These are phyloP conservation scores for Larimichthys polyactis DNA, from an alignment of 2,113 vertebrate genomes.

Conservation along the genomic window DNA sequence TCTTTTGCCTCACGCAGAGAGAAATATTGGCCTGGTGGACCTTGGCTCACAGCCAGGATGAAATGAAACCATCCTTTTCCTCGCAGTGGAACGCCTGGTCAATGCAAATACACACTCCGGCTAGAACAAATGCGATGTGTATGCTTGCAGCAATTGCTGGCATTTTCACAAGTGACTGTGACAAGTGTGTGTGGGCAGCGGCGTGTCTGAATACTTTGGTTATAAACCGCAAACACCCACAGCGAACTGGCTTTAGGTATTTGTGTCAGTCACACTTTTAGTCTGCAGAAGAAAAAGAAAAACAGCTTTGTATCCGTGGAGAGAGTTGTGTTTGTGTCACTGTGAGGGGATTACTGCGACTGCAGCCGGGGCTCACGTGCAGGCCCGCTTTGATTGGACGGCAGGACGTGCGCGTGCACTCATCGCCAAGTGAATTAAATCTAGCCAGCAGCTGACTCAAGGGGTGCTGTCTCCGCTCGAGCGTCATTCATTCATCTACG, in stretches of 20 bases:
- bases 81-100: conserved; percentile 38
- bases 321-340: conserved; percentile 9
- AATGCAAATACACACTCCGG: conserved; percentile 54
- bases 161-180: conserved; percentile 61
- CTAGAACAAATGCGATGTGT: conserved; percentile 57
- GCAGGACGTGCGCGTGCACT: conserved; percentile 32
- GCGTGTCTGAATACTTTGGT: neutral
- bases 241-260: neutral
- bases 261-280: conserved; percentile 10
- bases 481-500: conserved; percentile 49
- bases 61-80: conserved; percentile 49
- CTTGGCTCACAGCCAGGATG: conserved; percentile 28
- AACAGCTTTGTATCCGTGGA: conserved; percentile 28
- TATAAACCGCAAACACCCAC: conserved; percentile 8
- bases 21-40: conserved; percentile 39
- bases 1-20: conserved; percentile 23
- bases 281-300: neutral
- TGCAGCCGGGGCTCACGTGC: conserved; percentile 66
- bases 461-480: conserved; percentile 26
- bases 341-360: conserved; percentile 66
- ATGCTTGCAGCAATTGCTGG: conserved; percentile 31
- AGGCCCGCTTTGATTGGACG: conserved; percentile 69
- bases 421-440: conserved; percentile 72
- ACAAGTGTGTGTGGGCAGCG: conserved; percentile 24
- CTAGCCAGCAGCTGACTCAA: conserved; percentile 66